A percentile compares a stretch with the other conserved stretches of the same genome.
phyloP scores from a whole-genome alignment of 1,140 invertebrate genomes.

The Vanessa tameamea region DNA sequence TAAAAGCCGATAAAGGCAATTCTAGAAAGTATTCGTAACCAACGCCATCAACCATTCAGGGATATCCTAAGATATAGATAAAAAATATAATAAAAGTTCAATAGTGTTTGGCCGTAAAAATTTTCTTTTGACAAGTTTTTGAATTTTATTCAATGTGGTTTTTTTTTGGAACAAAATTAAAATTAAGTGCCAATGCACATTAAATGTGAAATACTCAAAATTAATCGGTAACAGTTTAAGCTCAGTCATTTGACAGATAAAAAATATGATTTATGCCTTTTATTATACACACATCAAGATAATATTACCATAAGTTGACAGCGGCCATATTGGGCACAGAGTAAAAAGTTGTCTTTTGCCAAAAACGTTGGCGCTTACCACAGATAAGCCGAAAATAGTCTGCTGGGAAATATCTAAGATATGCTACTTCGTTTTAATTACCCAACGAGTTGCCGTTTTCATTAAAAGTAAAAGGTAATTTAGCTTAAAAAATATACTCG shows the following conservation, averaged over 20 bases:
- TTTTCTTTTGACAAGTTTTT: no score
- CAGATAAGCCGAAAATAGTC: conserved; percentile 48
- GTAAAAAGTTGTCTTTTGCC: conserved; percentile 59
- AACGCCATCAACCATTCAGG: no score
- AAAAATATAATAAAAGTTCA: no score
- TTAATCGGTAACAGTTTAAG: conserved; percentile 29
- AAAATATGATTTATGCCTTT: conserved; percentile 45
- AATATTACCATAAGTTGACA: conserved; percentile 53
- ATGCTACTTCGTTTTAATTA: conserved; percentile 51
- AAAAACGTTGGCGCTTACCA: conserved; percentile 45
- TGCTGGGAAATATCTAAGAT: conserved; percentile 46
- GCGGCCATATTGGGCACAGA: conserved; percentile 47
- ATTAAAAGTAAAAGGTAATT: conserved; percentile 41
- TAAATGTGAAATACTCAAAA: conserved; percentile 19
- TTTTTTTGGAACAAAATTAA: no score
- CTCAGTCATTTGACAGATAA: conserved; percentile 32
- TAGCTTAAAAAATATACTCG: conserved; percentile 17
- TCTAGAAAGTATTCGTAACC: no score
- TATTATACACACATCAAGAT: conserved; percentile 59
- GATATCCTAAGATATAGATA: no score
- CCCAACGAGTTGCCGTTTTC: conserved; percentile 26
- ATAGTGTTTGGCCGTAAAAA: no score
- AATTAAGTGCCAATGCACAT: not conserved
- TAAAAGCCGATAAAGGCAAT: no score
- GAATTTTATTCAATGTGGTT: no score